Evolutionary conservation across 2,888 invertebrate species (phyloP), one percentile per base, ranked within the genome.

Genomic region (Pristionchus arcanus): DNA sequence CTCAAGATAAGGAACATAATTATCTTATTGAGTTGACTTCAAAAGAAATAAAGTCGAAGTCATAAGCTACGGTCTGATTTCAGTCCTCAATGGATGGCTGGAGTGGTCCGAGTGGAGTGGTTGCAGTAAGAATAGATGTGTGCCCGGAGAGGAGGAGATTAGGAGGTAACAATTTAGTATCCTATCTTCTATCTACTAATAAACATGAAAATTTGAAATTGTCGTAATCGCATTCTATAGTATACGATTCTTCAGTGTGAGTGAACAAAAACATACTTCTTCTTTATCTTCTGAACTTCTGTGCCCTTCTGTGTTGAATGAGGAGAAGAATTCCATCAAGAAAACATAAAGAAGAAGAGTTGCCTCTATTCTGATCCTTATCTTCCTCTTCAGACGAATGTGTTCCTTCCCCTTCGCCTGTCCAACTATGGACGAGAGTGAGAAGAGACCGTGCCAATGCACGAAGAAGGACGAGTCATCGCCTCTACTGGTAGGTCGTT

Each of bases 101-200:
- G 90, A 89, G n/a, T 95, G 95, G 95, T 92, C 92, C 16, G 91
- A 91, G 15, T 95, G 94, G 94, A 92, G 92, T n/a, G 55, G 85
- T 19, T 95, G 95, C 81, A 21, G 28, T 90, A 94, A 94, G 0
- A 92, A 92, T 88, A 93, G 95, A 89, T 95, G 95, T 81, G 92
- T 91, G 15, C 42, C 90, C 2, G 68, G 90, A n/a, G 87, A 53
- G n/a, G 37, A 63, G n/a, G 89, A 81, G 66, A 89, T 68, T 19
- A 66, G 87, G 55, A 66, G 87, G 87, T 87, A 25, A 15, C 16
- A 15, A 83, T n/a, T 1, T 42, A 16, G 19, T 42, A 19, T 15
- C 3, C 71, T 31, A 2, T 71, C 71, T 55, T 21, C 5, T 55
- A 3, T 21, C 21, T 19, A n/a, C n/a, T n/a, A n/a, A n/a, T n/a